Conservation (phyloP, 2,113 vertebrate genomes). For the Phrynosoma blainvillii region DNA sequence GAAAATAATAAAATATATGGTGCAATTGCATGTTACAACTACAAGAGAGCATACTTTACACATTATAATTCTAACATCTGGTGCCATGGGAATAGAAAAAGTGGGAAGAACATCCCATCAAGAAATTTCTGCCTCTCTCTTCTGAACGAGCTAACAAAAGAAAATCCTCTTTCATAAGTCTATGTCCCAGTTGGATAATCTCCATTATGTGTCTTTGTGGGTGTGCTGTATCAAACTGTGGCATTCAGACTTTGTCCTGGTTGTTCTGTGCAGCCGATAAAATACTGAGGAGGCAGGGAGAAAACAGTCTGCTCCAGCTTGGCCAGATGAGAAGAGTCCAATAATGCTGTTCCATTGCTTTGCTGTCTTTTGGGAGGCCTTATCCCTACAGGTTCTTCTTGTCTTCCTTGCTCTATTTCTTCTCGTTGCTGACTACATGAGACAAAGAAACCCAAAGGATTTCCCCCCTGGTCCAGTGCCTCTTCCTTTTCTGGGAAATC, state of each 20-base stretch:
- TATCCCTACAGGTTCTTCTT: too few species aligned
- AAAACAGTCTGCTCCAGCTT: background rate
- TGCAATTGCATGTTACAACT: conserved; percentile 60
- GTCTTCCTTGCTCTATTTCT: too few species aligned
- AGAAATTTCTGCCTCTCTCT: background rate
- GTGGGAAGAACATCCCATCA: too few species aligned
- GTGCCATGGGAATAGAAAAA: background rate
- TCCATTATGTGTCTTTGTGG: background rate
- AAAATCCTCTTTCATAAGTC: background rate
- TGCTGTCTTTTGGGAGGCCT: background rate
- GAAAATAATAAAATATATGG: rapidly evolving
- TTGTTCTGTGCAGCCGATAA: background rate
- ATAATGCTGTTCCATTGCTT: background rate
- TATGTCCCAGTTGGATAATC: background rate
- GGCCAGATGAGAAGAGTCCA: background rate
- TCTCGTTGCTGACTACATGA: too few species aligned
- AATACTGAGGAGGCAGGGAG: too few species aligned
- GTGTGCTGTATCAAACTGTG: background rate
- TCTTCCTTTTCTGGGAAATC: too few species aligned
- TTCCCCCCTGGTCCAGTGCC: too few species aligned
- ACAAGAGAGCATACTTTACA: conserved; percentile 65
- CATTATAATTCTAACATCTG: conserved; percentile 10
- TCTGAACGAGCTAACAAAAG: background rate
- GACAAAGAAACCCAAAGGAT: too few species aligned
- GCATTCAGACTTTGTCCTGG: background rate